Conservation (phyloP, 2,113 vertebrate species). For the Arenaria interpres region DNA sequence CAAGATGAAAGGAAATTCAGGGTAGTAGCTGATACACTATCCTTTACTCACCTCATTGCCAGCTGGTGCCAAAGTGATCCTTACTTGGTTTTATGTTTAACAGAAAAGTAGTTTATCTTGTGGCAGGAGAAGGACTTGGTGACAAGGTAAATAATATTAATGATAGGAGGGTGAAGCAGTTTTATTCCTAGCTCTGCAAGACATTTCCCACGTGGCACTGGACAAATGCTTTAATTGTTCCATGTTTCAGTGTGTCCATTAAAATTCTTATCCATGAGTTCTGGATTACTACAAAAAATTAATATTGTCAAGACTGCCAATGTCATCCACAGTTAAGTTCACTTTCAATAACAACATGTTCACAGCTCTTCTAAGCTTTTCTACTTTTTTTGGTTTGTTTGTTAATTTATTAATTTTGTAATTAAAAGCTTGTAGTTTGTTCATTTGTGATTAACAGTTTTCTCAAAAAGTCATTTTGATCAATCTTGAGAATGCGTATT, state of each 20-base stretch:
- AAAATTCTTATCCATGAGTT: not conserved
- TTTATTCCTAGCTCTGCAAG: not conserved
- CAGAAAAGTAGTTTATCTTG: not conserved
- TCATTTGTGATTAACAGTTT: not conserved
- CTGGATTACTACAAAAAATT: not conserved
- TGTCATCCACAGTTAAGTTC: not conserved
- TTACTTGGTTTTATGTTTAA: not conserved
- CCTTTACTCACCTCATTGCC: not conserved
- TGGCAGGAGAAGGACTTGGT: not conserved
- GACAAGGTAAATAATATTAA: not conserved
- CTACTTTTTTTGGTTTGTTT: not conserved
- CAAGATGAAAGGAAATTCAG: conserved; percentile 35
- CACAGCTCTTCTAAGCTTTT: not conserved
- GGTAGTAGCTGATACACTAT: not conserved
- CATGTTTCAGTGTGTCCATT: not conserved
- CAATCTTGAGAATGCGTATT: not conserved
- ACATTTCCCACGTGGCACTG: not conserved
- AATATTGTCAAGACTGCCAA: not conserved
- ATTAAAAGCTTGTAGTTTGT: not conserved
- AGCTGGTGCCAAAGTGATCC: not conserved
- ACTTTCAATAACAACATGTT: not conserved
- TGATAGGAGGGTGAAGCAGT: not conserved
- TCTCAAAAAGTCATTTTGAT: not conserved
- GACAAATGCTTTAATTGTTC: not conserved
- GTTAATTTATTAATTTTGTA: not conserved